phyloP scores from a whole-genome alignment of 2,113 vertebrate genomes.

The Anthoscopus minutus region DNA sequence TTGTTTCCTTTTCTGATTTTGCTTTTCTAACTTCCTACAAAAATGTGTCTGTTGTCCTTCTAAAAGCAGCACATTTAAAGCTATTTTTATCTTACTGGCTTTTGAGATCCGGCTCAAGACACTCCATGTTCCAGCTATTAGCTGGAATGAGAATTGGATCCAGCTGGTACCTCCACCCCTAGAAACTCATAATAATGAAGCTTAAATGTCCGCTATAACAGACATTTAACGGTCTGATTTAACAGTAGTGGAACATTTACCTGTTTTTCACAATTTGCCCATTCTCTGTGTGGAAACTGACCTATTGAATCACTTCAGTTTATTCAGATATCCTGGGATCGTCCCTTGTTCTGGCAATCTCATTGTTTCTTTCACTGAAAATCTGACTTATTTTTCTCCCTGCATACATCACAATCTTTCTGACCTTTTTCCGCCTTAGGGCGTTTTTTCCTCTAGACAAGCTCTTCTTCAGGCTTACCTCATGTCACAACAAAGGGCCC shows the following conservation, averaged over 20 bases:
- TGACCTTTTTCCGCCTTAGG: neutral
- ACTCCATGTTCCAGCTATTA: neutral
- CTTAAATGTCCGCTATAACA: too few species aligned
- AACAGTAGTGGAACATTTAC: neutral
- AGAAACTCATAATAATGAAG: neutral
- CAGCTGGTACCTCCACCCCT: neutral
- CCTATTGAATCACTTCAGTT: neutral
- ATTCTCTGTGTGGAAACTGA: neutral
- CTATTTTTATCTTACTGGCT: neutral
- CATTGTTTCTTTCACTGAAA: neutral
- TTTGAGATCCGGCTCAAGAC: neutral
- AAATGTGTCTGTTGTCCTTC: neutral
- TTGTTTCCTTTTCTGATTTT: neutral
- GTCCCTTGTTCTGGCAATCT: neutral
- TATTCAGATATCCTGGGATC: neutral
- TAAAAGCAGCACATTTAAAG: neutral
- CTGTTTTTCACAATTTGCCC: too few species aligned
- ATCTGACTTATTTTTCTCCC: neutral
- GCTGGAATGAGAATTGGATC: neutral
- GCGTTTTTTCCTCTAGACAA: neutral
- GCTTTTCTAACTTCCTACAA: neutral
- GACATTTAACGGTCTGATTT: too few species aligned
- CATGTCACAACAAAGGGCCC: neutral
- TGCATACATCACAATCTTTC: neutral
- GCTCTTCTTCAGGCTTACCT: neutral